Evolutionary conservation across 1,140 invertebrate species (phyloP).

Genomic region (Eueides isabella): DNA sequence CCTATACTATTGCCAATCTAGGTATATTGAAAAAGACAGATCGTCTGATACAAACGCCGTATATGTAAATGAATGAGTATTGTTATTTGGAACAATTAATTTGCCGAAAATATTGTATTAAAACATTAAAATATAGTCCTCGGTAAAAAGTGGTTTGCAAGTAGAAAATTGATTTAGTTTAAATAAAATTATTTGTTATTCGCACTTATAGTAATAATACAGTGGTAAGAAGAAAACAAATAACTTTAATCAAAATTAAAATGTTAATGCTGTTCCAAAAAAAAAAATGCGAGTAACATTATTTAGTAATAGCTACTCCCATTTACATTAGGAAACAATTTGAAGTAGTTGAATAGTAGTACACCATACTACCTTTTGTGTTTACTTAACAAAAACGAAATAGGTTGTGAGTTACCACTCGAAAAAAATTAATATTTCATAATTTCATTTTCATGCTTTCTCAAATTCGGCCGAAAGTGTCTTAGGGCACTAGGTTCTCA

Average conservation of each 20-base stretch:
- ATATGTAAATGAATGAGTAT: constrained; percentile 20
- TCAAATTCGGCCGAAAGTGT: no score
- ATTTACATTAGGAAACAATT: not conserved
- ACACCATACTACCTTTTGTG: not conserved
- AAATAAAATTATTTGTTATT: no score
- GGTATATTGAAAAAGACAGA: not conserved
- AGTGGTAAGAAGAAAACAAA: no score
- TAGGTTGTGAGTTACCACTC: no score
- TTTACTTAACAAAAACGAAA: no score
- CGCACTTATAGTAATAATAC: no score
- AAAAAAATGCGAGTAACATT: not conserved
- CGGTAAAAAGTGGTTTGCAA: no score
- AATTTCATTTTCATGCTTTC: no score
- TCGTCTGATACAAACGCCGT: constrained; percentile 25
- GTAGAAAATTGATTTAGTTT: no score
- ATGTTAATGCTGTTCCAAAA: not conserved
- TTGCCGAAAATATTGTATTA: constrained; percentile 1
- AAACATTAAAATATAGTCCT: not conserved
- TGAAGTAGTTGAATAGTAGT: not conserved
- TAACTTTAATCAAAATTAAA: not conserved
- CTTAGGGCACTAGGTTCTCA: no score
- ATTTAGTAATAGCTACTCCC: not conserved
- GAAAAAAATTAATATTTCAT: no score
- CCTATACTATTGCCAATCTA: not conserved
- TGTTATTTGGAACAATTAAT: constrained; percentile 24